phyloP scores from a whole-genome alignment of 2,113 vertebrate species.

The Aleadryas rufinucha region DNA sequence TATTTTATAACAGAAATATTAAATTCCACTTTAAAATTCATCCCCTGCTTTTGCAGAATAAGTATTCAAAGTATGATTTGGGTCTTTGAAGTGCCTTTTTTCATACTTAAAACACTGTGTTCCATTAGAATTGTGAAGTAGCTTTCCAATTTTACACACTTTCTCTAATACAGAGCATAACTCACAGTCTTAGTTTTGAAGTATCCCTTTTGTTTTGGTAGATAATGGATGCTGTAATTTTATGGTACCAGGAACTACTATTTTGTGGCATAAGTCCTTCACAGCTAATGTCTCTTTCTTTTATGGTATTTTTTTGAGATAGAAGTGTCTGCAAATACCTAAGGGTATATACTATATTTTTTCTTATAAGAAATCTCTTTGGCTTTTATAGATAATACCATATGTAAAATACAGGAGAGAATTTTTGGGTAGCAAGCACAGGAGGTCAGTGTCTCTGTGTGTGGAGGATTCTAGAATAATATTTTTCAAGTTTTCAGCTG shows the following conservation, averaged over 20 bases:
- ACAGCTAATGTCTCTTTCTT: background rate
- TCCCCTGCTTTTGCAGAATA: background rate
- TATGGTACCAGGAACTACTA: background rate
- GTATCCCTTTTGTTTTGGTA: background rate
- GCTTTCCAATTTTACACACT: background rate
- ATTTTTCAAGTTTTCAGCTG: background rate
- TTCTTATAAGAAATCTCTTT: background rate
- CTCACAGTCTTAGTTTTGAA: background rate
- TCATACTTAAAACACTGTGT: background rate
- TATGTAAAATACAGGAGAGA: background rate
- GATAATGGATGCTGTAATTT: background rate
- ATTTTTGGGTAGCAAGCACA: background rate
- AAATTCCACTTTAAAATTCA: background rate
- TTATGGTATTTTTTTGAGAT: background rate
- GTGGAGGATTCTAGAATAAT: background rate
- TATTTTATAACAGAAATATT: background rate
- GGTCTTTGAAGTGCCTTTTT: background rate
- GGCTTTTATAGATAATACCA: background rate
- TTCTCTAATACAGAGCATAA: background rate
- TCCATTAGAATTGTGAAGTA: background rate
- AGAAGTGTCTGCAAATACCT: background rate
- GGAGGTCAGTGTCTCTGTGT: background rate
- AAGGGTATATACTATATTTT: background rate
- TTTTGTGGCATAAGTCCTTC: background rate
- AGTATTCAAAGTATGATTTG: background rate